Percentiles rank a stretch among this genome's conserved stretches.
phyloP scores from a whole-genome alignment of 1,140 invertebrate species.

The Sitodiplosis mosellana region DNA sequence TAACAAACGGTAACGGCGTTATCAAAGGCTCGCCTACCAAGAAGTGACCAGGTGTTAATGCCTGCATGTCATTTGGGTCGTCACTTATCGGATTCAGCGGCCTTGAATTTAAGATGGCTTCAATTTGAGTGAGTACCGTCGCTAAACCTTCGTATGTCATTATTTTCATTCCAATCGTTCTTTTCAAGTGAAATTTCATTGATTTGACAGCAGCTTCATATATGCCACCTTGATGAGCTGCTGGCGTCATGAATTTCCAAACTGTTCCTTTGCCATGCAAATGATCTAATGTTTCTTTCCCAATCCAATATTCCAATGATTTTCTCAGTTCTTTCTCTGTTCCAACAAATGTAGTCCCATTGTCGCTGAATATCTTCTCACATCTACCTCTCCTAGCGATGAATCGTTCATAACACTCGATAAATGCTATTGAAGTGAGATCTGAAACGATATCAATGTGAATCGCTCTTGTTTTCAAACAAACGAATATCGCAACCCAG shows the following conservation, averaged over 20 bases:
- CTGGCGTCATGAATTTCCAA: background rate
- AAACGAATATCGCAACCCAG: background rate
- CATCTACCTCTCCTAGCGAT: background rate
- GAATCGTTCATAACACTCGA: background rate
- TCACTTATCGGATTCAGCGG: background rate
- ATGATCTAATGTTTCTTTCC: background rate
- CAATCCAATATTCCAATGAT: background rate
- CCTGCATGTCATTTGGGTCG: background rate
- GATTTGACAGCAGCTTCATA: background rate
- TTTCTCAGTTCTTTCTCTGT: constrained; percentile 7
- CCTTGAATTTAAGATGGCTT: background rate
- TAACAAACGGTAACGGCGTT: background rate
- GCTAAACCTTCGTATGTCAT: background rate
- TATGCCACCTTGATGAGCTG: background rate
- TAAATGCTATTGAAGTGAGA: background rate
- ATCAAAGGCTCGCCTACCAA: background rate
- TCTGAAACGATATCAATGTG: background rate
- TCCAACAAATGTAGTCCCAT: constrained; percentile 16
- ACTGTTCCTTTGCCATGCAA: background rate
- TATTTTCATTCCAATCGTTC: background rate
- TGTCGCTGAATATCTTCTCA: constrained; percentile 10
- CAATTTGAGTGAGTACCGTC: background rate
- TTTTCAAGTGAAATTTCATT: background rate
- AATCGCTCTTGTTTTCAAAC: background rate
- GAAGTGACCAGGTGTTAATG: no score